These are phyloP conservation scores for Tetropium fuscum DNA, from an alignment of 2,888 invertebrate species.

Conservation along the genomic window DNA sequence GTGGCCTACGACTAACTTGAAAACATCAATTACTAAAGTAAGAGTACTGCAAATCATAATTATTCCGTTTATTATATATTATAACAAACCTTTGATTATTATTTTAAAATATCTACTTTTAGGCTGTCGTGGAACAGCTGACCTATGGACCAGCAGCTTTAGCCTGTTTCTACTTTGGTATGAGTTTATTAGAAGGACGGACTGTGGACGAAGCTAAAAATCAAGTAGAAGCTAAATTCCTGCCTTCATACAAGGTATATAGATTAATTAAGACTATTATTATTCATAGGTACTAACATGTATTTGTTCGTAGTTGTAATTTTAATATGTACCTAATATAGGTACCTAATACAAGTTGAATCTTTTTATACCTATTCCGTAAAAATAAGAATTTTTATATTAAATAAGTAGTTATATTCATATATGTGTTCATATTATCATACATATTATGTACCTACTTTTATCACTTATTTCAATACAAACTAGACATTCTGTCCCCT, in stretches of 20 bases:
- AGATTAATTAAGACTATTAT: too few relatives aligned
- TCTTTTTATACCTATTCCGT: too few relatives aligned
- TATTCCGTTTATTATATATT: neutral
- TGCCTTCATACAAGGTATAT: conserved; percentile 63
- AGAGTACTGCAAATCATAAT: conserved; percentile 2
- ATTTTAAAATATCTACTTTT: conserved; percentile 24
- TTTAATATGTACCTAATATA: too few relatives aligned
- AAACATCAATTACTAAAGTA: conserved; percentile 81
- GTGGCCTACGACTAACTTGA: conserved; percentile 80
- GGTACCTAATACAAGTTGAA: too few relatives aligned
- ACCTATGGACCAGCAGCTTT: conserved; percentile 73
- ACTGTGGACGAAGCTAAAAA: conserved; percentile 65
- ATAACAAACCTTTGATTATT: neutral
- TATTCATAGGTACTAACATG: too few relatives aligned
- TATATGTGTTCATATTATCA: too few relatives aligned
- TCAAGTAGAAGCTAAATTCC: conserved; percentile 70
- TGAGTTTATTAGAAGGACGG: conserved; percentile 72
- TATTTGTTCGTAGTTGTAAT: too few relatives aligned
- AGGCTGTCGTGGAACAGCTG: conserved; percentile 71
- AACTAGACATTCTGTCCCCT: too few relatives aligned
- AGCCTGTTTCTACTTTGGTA: conserved; percentile 70
- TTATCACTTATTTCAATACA: too few relatives aligned
- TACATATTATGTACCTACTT: too few relatives aligned
- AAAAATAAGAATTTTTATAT: too few relatives aligned
- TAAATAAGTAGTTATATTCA: too few relatives aligned